phyloP scores from a whole-genome alignment of 2,888 invertebrate species.

The Spilarctia lutea region DNA sequence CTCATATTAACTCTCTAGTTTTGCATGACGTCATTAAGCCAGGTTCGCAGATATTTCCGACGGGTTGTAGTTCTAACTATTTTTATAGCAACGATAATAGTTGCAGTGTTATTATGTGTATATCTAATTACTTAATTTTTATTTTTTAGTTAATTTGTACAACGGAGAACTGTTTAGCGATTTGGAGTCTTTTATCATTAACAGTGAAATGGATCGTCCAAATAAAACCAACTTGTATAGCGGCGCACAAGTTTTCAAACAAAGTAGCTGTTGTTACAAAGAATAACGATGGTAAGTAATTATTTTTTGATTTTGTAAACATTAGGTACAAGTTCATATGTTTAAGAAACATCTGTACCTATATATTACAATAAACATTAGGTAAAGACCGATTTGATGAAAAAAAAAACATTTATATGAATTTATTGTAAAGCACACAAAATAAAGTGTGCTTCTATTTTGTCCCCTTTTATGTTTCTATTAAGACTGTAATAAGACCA shows the following conservation, averaged over 20 bases:
- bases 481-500: no score
- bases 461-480: not conserved
- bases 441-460: not conserved
- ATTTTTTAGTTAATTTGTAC: constrained; percentile 79
- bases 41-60: no score
- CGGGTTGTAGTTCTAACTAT: constrained; percentile 8
- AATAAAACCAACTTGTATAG: constrained; percentile 69
- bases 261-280: constrained; percentile 90
- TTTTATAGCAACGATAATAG: not conserved
- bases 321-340: no score
- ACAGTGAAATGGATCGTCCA: constrained; percentile 89
- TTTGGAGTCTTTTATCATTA: constrained; percentile 91
- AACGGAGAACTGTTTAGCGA: constrained; percentile 87
- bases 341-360: no score
- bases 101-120: no score
- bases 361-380: no score
- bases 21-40: no score
- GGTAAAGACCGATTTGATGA: no score
- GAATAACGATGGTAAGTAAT: constrained; percentile 88
- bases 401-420: no score
- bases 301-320: no score
- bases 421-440: not conserved
- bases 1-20: no score
- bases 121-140: no score
- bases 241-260: constrained; percentile 87